phyloP scores from a whole-genome alignment of 2,888 invertebrate genomes.

The Nephrotoma flavescens region DNA sequence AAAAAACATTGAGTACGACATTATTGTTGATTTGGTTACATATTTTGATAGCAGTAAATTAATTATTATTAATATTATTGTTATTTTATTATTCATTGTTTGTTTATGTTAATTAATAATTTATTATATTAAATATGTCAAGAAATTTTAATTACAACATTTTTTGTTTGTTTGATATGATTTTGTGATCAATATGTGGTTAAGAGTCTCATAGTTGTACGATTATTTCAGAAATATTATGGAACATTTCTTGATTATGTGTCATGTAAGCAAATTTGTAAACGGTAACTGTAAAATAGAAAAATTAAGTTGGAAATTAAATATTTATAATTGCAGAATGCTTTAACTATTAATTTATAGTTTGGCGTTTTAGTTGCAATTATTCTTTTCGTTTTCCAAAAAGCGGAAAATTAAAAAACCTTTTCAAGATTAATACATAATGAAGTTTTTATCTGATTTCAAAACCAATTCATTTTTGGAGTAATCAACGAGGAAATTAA shows the following conservation, averaged over 20 bases:
- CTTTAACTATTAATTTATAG: too few species aligned
- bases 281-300: neutral
- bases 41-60: neutral
- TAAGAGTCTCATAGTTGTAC: neutral
- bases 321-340: neutral
- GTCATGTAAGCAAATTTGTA: neutral
- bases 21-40: neutral
- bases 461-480: too few species aligned
- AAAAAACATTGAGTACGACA: conserved; percentile 2
- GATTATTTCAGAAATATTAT: neutral
- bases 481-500: too few species aligned
- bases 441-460: too few species aligned
- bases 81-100: conserved; percentile 1
- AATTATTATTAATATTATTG: neutral
- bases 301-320: neutral
- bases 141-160: neutral
- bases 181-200: neutral
- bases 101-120: neutral
- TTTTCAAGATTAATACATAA: too few species aligned
- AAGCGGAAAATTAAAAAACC: too few species aligned
- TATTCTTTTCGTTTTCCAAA: too few species aligned
- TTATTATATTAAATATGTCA: neutral
- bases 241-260: neutral
- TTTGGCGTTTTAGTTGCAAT: too few species aligned
- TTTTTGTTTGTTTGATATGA: neutral